phyloP scores from a whole-genome alignment of 1,140 invertebrate species.

The Oryctes rhinoceros region DNA sequence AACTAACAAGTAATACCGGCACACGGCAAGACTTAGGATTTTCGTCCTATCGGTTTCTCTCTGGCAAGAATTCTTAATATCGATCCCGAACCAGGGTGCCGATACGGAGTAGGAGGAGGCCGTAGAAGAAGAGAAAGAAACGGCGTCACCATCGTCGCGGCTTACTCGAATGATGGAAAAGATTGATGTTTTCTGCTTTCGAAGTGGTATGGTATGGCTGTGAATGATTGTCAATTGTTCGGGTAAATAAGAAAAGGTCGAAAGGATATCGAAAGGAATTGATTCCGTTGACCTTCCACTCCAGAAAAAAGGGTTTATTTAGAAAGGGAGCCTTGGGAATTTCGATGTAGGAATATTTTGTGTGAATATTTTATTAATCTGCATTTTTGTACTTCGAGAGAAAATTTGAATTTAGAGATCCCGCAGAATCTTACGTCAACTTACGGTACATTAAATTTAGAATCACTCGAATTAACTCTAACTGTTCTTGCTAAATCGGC shows the following conservation, averaged over 20 bases:
- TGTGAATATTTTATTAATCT: too few relatives aligned
- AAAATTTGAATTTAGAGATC: too few relatives aligned
- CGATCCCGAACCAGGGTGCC: neutral
- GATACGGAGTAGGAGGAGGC: neutral
- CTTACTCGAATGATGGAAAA: neutral
- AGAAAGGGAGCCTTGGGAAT: too few relatives aligned
- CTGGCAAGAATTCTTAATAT: neutral
- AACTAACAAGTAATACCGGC: neutral
- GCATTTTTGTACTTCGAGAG: too few relatives aligned
- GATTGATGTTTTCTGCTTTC: neutral
- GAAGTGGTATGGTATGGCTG: neutral
- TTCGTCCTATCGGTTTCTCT: neutral
- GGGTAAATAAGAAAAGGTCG: slow-evolving; percentile 10
- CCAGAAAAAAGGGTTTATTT: too few relatives aligned
- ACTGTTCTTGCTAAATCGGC: too few relatives aligned
- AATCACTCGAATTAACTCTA: too few relatives aligned
- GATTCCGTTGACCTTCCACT: slow-evolving; percentile 5
- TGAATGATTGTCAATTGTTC: slow-evolving; percentile 4
- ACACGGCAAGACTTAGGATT: neutral
- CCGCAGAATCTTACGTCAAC: too few relatives aligned
- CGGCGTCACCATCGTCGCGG: neutral
- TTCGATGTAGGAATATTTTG: too few relatives aligned
- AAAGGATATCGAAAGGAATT: slow-evolving; percentile 4
- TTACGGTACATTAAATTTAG: too few relatives aligned
- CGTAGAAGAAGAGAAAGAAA: neutral